phyloP scores from a whole-genome alignment of 1,140 invertebrate species.

The Leptinotarsa texana region DNA sequence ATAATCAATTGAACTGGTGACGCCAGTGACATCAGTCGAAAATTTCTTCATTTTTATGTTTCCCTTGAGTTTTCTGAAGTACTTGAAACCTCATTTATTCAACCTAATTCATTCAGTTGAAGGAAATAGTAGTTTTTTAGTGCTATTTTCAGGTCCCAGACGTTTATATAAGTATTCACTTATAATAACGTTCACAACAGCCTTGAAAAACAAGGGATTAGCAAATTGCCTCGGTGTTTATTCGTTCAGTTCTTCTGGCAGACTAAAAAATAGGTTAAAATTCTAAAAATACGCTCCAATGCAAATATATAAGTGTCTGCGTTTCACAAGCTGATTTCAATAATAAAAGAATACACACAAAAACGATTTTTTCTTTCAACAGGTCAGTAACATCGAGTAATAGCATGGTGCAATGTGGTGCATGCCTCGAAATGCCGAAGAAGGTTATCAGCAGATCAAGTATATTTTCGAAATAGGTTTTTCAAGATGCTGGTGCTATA shows the following conservation, averaged over 20 bases:
- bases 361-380: neutral
- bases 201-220: slow-evolving; percentile 21
- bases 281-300: slow-evolving; percentile 27
- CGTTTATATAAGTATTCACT: too few species aligned
- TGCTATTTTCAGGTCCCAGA: too few species aligned
- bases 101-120: too few species aligned
- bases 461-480: neutral
- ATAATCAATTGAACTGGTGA: too few species aligned
- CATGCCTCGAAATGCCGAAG: neutral
- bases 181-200: neutral
- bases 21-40: too few species aligned
- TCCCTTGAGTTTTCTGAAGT: too few species aligned
- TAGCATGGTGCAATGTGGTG: neutral
- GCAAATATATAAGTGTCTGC: slow-evolving; percentile 25
- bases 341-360: slow-evolving; percentile 14
- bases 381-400: neutral
- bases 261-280: slow-evolving; percentile 33
- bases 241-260: slow-evolving; percentile 24
- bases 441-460: neutral
- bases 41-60: too few species aligned
- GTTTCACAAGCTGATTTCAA: slow-evolving; percentile 21
- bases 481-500: too few species aligned
- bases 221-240: slow-evolving; percentile 20
- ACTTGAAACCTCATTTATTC: too few species aligned
- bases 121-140: too few species aligned